Evolutionary conservation across 2,888 invertebrate genomes (phyloP).

Genomic region (Allolobophora icterica): DNA sequence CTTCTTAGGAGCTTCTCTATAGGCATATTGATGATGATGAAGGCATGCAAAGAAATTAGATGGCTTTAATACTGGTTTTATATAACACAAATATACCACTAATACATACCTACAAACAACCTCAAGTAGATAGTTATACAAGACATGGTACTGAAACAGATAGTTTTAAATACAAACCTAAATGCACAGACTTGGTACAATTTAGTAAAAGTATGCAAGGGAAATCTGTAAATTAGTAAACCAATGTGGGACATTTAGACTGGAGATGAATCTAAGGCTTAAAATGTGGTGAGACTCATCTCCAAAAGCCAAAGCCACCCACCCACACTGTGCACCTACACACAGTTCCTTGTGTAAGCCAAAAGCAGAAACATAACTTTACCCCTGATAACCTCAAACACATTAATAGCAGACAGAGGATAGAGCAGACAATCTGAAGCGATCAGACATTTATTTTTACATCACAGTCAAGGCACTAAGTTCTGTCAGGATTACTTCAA

Average conservation of each 20-base stretch:
- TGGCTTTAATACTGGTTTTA: background rate
- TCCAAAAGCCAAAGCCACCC: background rate
- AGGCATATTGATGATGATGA: background rate
- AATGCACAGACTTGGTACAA: background rate
- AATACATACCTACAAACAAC: background rate
- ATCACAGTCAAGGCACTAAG: background rate
- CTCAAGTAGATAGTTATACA: background rate
- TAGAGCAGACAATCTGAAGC: background rate
- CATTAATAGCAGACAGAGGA: background rate
- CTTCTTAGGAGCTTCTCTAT: no score
- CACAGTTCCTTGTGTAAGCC: background rate
- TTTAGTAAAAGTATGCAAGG: background rate
- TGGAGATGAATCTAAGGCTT: background rate
- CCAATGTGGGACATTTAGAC: background rate
- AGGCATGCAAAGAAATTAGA: background rate
- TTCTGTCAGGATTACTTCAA: background rate
- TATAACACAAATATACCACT: no score
- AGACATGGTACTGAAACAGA: background rate
- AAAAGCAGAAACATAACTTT: background rate
- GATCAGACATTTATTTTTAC: background rate
- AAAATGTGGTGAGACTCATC: background rate
- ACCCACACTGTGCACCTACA: background rate
- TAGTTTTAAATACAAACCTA: no score
- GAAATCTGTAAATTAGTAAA: background rate
- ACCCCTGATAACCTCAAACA: background rate